Evolutionary conservation across 2,888 invertebrate species (phyloP).

Genomic region (Polietes domitor): DNA sequence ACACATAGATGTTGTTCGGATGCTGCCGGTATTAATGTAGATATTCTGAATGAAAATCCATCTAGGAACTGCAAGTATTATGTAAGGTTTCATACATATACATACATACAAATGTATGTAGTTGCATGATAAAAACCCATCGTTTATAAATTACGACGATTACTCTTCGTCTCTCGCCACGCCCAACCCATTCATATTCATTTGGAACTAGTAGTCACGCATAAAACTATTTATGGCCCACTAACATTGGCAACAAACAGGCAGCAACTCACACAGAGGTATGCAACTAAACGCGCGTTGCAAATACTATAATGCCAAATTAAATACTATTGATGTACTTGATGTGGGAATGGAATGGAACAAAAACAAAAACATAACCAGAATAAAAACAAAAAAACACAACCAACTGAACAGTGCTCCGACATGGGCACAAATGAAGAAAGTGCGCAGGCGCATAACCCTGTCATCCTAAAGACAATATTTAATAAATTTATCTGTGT

Average conservation of each 20-base stretch:
- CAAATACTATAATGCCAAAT: constrained; percentile 10
- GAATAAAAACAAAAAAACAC: background rate
- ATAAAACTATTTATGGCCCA: constrained; percentile 19
- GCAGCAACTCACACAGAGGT: background rate
- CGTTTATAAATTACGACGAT: constrained; percentile 1
- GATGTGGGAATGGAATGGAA: background rate
- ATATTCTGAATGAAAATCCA: constrained; percentile 48
- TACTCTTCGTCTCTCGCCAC: background rate
- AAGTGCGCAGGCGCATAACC: constrained; percentile 62
- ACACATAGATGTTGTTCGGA: constrained; percentile 7
- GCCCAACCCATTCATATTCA: background rate
- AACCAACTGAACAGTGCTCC: background rate
- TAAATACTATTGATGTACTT: constrained; percentile 24
- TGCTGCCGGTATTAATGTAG: constrained; percentile 26
- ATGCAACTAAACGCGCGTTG: background rate
- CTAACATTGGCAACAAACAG: constrained; percentile 1
- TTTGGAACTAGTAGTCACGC: background rate
- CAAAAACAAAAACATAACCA: background rate
- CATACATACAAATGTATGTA: background rate
- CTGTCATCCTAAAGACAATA: constrained; percentile 54
- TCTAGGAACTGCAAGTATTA: constrained; percentile 45
- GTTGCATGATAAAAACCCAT: background rate
- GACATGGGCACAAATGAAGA: background rate
- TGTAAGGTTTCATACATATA: background rate
- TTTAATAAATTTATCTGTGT: constrained; percentile 46